Base-by-base conservation (phyloP, 2,888 invertebrate genomes). In the Aplocera efformata region DNA sequence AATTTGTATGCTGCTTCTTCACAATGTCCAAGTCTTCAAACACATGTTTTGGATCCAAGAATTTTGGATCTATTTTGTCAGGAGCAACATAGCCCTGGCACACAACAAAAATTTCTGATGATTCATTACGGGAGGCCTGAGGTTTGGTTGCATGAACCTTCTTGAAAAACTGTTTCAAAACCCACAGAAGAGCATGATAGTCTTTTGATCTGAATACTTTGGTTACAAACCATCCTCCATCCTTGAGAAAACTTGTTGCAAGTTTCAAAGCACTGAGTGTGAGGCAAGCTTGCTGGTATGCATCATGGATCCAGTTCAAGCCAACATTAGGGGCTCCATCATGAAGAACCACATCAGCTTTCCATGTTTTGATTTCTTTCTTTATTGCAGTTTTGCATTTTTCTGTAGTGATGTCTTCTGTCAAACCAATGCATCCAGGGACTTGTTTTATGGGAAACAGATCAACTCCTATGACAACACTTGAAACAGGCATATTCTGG, bases 311-410 rank as follows among this genome's bases (percentile, higher is more conserved):
- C 99, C 99, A 99, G 77, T 97, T 98, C 70, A 94, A 93, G 64
- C 96, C 96, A 30, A 99, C 97, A 85, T 99, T 99, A 1, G 99
- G 99, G 7, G 99, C 99, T 64, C 99, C 99, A 75, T 99, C 99
- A 72, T 99, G 92, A 10, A 99, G 89, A 1, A 99, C 95, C 6
- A 98, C 93, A 85, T 99, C 99, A 1, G 97, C 99, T 88, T 99
- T 98, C 96, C 98, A 97, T 1, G 95, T 94, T 81, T 98, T 94
- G 29, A 99, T 84, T 79, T 98, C 96, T 67, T 94, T 94, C 39
- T 92, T 91, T 20, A 99, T 81, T 0, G 94, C 90, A 22, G 93
- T 82, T 60, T 92, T 91, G 77, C 98, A 98, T 80, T 97, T 97
- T 17, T 98, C 98, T 1, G 98, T 97, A 0, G 99, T 99, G 29